phyloP scores from a whole-genome alignment of 2,113 vertebrate species.

The Emydocephalus ijimae region DNA sequence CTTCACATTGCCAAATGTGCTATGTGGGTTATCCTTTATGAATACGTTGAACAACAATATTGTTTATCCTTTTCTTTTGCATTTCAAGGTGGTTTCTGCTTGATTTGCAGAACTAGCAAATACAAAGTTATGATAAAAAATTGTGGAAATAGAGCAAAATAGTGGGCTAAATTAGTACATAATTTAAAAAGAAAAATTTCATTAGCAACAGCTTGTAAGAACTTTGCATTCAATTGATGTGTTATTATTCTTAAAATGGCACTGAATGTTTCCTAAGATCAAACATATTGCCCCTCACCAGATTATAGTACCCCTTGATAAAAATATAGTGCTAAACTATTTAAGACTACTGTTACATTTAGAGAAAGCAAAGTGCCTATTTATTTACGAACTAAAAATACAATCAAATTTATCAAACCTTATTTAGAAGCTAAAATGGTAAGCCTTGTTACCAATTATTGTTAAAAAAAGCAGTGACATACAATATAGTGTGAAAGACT shows the following conservation, averaged over 20 bases:
- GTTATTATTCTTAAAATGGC: background rate
- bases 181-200: background rate
- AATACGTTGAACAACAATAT: background rate
- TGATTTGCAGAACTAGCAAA: background rate
- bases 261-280: background rate
- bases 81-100: background rate
- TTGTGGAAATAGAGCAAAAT: background rate
- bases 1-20: background rate
- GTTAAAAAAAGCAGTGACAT: conserved; percentile 36
- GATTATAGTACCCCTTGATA: background rate
- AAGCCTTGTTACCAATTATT: conserved; percentile 43
- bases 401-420: conserved; percentile 33
- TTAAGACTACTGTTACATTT: conserved; percentile 31
- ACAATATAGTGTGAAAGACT: conserved; percentile 41
- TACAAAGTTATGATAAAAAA: background rate
- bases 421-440: conserved; percentile 34
- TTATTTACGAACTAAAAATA: conserved; percentile 37
- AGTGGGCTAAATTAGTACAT: background rate
- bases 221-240: background rate
- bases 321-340: background rate
- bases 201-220: background rate
- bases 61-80: background rate
- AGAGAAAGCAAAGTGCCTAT: background rate
- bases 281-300: background rate
- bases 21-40: background rate